Base-by-base conservation (phyloP, 2,113 vertebrate species). In the Syngnathus floridae region DNA sequence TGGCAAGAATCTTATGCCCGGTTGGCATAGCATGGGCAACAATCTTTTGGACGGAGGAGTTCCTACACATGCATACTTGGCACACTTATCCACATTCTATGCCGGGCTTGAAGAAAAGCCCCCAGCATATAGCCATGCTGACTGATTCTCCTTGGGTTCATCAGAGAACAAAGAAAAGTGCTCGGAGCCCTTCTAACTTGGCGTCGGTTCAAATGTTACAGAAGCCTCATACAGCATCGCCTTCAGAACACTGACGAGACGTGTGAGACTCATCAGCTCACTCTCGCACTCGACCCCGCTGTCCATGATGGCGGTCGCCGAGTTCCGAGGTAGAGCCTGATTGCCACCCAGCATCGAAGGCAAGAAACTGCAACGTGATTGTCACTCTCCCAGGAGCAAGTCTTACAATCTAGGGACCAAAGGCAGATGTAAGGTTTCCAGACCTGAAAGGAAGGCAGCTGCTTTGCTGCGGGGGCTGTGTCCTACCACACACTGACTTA, bases 21-120 rank as follows among this genome's bases (percentile, higher is more conserved):
- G 77, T 80, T 82, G 78, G 81, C 77, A 79, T 70, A 65, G 67
- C 26, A 78, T 69, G 65, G 70, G 70, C 69, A 69, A 78, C 70
- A 3, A 76, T 77, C 72, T 69, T 74, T 69, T 75, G 73, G 81
- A 74, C 70, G 65, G 81, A 84, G 78, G 78, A 82, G 75, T 81
- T 86, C 78, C 80, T 76, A 72, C 81, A 85, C 83, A 84, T 81
- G 84, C 65, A 88, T 72, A 66, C 70, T 86, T 88, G 84, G 86
- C 86, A 71, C 69, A 75, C 76, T 82, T 86, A 85, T 75, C 76
- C 81, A 49, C 73, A 81, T 82, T 86, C 80, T 82, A 79, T 80
- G 62, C 79, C 68, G 73, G 72, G 82, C 77, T 75, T 80, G 74
- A 88, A 85, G 78, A 86, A 88, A 86, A 82, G 60, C 75, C 84